A percentile compares a stretch with the other conserved stretches of the same genome.
These are phyloP conservation scores for Chironomus striatipennis DNA, from an alignment of 1,140 invertebrate genomes.

Conservation along the genomic window DNA sequence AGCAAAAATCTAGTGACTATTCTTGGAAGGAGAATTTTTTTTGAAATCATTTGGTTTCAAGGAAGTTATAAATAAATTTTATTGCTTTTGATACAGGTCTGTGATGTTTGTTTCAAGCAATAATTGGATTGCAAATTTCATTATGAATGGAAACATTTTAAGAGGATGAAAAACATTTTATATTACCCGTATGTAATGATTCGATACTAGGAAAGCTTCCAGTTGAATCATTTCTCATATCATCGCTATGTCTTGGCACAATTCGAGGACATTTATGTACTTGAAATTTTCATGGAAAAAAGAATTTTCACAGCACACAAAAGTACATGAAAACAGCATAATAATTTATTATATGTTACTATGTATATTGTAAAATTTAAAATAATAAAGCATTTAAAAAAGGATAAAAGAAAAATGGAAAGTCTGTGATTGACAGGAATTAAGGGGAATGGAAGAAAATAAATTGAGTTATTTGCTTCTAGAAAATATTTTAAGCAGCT, in stretches of 20 bases:
- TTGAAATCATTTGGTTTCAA: too few species aligned
- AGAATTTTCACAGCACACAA: not conserved
- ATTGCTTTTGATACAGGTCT: too few species aligned
- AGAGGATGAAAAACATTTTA: too few species aligned
- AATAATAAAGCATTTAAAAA: not conserved
- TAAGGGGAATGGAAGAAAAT: too few species aligned
- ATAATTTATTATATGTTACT: not conserved
- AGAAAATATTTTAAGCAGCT: too few species aligned
- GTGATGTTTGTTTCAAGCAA: too few species aligned
- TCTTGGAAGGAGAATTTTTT: too few species aligned
- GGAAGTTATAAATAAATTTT: too few species aligned
- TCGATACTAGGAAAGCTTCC: slow-evolving; percentile 17
- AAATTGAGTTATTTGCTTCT: too few species aligned
- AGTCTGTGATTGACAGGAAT: not conserved
- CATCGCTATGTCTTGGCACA: not conserved
- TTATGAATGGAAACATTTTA: too few species aligned
- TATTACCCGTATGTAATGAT: slow-evolving; percentile 16
- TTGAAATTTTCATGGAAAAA: not conserved
- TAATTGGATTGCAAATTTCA: too few species aligned
- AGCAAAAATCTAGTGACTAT: too few species aligned
- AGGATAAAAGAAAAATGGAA: not conserved
- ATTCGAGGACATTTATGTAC: not conserved
- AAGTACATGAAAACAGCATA: not conserved
- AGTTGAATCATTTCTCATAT: not conserved
- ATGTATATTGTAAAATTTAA: not conserved